phyloP scores from a whole-genome alignment of 2,797 vertebrate species.

The Trichosurus vulpecula region DNA sequence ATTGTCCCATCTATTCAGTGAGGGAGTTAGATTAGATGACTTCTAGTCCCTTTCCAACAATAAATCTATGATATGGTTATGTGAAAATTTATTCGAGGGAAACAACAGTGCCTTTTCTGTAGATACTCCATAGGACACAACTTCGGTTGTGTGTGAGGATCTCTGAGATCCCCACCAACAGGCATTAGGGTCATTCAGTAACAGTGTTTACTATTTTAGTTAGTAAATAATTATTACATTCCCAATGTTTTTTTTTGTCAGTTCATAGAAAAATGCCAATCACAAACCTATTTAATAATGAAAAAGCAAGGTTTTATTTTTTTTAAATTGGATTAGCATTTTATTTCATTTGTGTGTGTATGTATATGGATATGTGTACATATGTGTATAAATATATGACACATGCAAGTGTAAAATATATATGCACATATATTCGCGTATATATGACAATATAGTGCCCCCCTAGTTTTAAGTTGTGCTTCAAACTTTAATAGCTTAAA shows the following conservation, averaged over 20 bases:
- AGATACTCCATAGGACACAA: not conserved
- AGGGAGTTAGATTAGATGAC: not conserved
- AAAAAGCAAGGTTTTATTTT: not conserved
- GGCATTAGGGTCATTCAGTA: not conserved
- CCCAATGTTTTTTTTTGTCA: not conserved
- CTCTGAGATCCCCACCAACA: not conserved
- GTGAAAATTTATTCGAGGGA: not conserved
- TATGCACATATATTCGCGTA: not conserved
- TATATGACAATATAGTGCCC: not conserved
- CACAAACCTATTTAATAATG: not conserved
- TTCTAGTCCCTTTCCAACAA: not conserved
- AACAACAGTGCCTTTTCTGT: not conserved
- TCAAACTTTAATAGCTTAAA: not conserved
- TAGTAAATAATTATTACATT: not conserved
- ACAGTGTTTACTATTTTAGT: not conserved
- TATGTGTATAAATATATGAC: not conserved
- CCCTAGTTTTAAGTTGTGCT: not conserved
- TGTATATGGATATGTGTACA: too few relatives aligned
- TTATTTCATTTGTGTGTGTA: not conserved
- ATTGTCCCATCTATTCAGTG: not conserved
- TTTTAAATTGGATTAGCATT: not conserved
- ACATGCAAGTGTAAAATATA: too few relatives aligned
- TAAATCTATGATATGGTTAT: not conserved
- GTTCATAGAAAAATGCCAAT: not conserved
- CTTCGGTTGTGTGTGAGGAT: not conserved